phyloP scores from a whole-genome alignment of 1,140 invertebrate genomes.

The Drosophila pruinosa region DNA sequence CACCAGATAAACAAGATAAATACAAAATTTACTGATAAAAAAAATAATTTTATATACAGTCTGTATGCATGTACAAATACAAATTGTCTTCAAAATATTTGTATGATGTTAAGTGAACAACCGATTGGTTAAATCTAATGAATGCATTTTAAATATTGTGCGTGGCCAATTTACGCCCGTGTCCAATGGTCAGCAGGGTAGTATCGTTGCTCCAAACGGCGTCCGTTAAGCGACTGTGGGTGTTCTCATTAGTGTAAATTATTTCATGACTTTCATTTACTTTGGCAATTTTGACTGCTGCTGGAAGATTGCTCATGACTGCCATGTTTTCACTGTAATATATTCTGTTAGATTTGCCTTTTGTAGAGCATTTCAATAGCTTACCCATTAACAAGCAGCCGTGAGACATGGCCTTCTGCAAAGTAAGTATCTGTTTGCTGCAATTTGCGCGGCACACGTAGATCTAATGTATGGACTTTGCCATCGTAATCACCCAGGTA shows the following conservation, averaged over 20 bases:
- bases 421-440: slow-evolving; percentile 40
- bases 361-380: neutral
- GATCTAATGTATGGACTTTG: slow-evolving; percentile 54
- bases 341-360: neutral
- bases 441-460: slow-evolving; percentile 42
- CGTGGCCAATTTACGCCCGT: slow-evolving; percentile 52
- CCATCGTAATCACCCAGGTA: slow-evolving; percentile 66
- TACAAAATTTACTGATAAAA: no score
- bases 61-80: neutral
- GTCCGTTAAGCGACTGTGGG: slow-evolving; percentile 53
- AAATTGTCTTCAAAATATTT: neutral
- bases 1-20: no score
- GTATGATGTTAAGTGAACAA: neutral
- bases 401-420: slow-evolving; percentile 23
- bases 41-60: no score
- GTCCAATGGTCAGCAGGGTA: slow-evolving; percentile 60
- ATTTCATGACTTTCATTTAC: slow-evolving; percentile 20
- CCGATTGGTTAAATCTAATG: no score
- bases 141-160: slow-evolving; percentile 40
- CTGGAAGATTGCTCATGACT: slow-evolving; percentile 49
- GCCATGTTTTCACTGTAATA: slow-evolving; percentile 37
- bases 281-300: slow-evolving; percentile 42
- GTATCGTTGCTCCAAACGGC: slow-evolving; percentile 46
- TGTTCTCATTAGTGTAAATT: slow-evolving; percentile 46
- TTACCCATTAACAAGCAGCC: slow-evolving; percentile 53